Base-by-base conservation (phyloP, 2,797 vertebrate genomes). In the Sternarchorhynchus goeldii region DNA sequence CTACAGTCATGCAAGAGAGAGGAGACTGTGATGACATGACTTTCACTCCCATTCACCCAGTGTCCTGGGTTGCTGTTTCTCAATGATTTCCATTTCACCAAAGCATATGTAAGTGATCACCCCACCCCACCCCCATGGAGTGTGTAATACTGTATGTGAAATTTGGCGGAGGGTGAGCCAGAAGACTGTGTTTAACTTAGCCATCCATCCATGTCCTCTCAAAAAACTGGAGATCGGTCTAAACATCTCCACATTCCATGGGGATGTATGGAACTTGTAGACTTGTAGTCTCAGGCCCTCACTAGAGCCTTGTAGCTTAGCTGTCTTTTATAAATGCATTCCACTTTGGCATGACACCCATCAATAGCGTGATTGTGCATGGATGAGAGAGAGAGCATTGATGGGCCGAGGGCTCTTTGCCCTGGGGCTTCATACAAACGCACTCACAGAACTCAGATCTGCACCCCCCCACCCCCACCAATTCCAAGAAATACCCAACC, bases 341-440 rank as follows among this genome's bases (percentile, higher is more conserved):
- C 91, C 90, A 89, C 79, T 82, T 90, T 85, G 78, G 84, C 85
- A 85, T 83, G 67, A 83, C 84, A 85, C 84, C 81, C 75, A 79
- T 88, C 87, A 95, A 92, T 92, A 84, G 89, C 82, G 80, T 88
- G 82, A 90, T 92, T 88, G 86, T 93, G 87, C 83, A 85, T 63
- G 63, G 53, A 88, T 75, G 80, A 90, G 89, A 88, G 89, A 88
- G 81, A 66, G 82, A 85, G 59, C 82, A 86, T 85, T 86, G 90
- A 92, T 91, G 84, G 83, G 83, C 80, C 91, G 84, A 89, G 87
- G 80, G 73, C 75, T 86, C 80, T 86, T 85, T 85, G 78, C 89
- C 86, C 83, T 75, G 56, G 57, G 78, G 82, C 85, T 83, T 25
- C 57, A 81, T 76, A 68, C 62, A 82, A 53, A 76, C 80, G 79